Evolutionary conservation across 2,797 vertebrate genomes (phyloP), one percentile per base, ranked within the genome.

Genomic region (Valencia hispanica): DNA sequence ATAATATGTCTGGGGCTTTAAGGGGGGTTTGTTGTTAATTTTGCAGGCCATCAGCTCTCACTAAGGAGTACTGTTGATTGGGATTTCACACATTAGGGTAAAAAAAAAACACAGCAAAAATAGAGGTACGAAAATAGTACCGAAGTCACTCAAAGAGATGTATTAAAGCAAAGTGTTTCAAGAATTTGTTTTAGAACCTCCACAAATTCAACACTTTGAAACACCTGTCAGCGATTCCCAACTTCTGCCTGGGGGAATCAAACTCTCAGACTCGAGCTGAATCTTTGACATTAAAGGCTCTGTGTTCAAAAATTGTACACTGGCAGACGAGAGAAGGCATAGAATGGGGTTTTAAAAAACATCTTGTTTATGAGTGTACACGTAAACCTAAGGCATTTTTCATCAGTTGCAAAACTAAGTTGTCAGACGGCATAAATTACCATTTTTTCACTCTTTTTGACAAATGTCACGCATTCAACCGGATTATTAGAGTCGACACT

Each of bases 141-240:
- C 34, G 47, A 90, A 87, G 89, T 85, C 86, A 86, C 83, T 88
- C 87, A 85, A 82, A 86, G 81, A 81, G 86, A 87, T 7, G 41
- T 83, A 86, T 87, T 88, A 82, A 88, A 88, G 85, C 74, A 25
- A 77, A 79, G 77, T 75, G 87, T 91, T 90, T 90, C 87, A 86
- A 89, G 81, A 89, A 91, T 88, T 90, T 91, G 87, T 92, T 86
- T 94, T 88, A 86, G 90, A 92, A 90, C 89, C 87, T 86, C 77
- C 88, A 86, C 88, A 91, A 94, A 93, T 93, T 91, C 86, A 92
- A 87, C 73, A 86, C 92, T 91, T 92, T 93, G 90, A 93, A 92
- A 92, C 88, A 90, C 82, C 90, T 92, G 92, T 90, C 92, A 94
- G 87, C 70, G 17, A 87, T 85, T 88, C 79, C 87, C 79, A 92